Evolutionary conservation across 2,888 invertebrate species (phyloP).

Genomic region (Junonia oenone): DNA sequence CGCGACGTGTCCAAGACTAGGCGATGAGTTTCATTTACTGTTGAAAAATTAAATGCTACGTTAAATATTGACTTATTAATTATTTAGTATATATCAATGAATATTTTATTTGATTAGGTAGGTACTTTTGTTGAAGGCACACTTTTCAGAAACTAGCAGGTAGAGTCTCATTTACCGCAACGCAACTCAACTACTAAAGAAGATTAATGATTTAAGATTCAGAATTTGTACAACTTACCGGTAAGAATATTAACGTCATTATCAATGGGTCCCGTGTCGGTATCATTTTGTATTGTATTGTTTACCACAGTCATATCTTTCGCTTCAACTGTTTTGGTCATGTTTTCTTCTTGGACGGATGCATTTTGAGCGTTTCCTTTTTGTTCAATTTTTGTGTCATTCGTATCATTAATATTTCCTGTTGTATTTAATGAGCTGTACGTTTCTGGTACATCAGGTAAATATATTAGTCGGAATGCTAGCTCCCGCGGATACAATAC

Average conservation of each 20-base stretch:
- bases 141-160: too few species aligned
- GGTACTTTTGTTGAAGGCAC: too few species aligned
- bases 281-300: conserved; percentile 10
- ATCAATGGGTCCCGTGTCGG: conserved; percentile 5
- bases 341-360: conserved; percentile 16
- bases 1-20: conserved; percentile 49
- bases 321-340: conserved; percentile 5
- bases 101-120: neutral
- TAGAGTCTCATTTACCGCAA: too few species aligned
- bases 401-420: conserved; percentile 1
- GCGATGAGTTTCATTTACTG: conserved; percentile 53
- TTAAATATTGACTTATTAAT: too few species aligned
- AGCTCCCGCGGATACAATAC: conserved; percentile 53
- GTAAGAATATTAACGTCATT: conserved; percentile 11
- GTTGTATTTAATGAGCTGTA: conserved; percentile 21
- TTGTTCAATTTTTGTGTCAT: conserved; percentile 11
- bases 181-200: too few species aligned
- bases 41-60: conserved; percentile 13
- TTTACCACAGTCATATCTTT: conserved; percentile 7
- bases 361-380: conserved; percentile 22
- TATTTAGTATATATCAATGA: too few species aligned
- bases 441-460: conserved; percentile 32
- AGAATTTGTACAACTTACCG: conserved; percentile 10
- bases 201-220: neutral
- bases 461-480: conserved; percentile 47